phyloP scores from a whole-genome alignment of 2,888 invertebrate genomes.

The Aphidoletes aphidimyza region DNA sequence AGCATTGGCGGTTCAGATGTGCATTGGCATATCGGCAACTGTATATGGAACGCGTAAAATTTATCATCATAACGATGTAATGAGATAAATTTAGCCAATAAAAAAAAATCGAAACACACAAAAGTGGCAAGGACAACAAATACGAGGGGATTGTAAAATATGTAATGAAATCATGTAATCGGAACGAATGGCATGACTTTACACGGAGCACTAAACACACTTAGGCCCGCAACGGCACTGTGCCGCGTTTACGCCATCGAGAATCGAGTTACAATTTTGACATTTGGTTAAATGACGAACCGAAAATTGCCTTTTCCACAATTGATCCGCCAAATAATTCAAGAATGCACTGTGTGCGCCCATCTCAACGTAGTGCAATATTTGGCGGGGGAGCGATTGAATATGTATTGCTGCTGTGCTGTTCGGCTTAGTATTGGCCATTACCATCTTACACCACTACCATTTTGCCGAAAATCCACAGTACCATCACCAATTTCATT shows the following conservation, averaged over 20 bases:
- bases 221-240: background rate
- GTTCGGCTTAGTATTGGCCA: no score
- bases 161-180: slow-evolving; percentile 49
- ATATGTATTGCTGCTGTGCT: no score
- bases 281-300: background rate
- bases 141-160: slow-evolving; percentile 43
- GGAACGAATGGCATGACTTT: slow-evolving; percentile 49
- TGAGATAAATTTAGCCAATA: slow-evolving; percentile 46
- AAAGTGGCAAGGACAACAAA: slow-evolving; percentile 27
- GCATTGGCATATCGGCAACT: background rate
- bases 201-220: background rate
- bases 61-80: slow-evolving; percentile 46
- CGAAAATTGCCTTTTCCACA: slow-evolving; percentile 30
- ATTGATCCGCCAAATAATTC: slow-evolving; percentile 16
- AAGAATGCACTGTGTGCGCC: background rate
- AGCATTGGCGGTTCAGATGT: background rate
- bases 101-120: slow-evolving; percentile 26
- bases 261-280: no score
- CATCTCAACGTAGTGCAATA: no score
- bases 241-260: no score
- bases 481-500: no score
- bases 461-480: no score
- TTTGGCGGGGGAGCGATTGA: no score
- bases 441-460: no score
- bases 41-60: slow-evolving; percentile 34